These are phyloP conservation scores for Lasioglossum figueresi DNA, from an alignment of 2,888 invertebrate genomes.

Conservation along the genomic window DNA sequence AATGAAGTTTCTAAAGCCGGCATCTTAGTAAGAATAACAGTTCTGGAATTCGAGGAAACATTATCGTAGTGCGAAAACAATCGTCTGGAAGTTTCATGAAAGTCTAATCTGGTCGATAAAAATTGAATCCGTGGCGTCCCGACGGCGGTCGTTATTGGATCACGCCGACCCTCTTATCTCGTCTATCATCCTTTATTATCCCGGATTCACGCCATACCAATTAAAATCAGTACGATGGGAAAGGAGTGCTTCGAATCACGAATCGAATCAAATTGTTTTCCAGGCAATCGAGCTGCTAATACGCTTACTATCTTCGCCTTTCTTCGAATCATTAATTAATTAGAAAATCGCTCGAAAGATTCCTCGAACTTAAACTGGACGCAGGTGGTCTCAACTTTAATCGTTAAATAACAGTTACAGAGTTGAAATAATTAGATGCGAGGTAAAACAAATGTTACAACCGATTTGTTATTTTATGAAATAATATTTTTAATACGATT, in stretches of 20 bases:
- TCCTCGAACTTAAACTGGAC: not conserved
- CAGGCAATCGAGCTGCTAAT: slow-evolving; percentile 9
- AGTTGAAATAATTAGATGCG: not conserved
- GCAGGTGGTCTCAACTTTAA: not conserved
- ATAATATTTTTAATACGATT: not conserved
- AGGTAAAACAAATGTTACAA: not conserved
- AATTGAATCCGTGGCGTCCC: slow-evolving; percentile 47
- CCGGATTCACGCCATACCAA: slow-evolving; percentile 46
- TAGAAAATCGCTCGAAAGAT: too few species aligned
- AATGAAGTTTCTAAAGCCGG: not conserved
- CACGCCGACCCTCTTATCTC: slow-evolving; percentile 45
- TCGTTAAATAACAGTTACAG: not conserved
- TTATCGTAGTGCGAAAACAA: slow-evolving; percentile 52
- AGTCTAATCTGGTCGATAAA: slow-evolving; percentile 52
- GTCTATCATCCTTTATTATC: slow-evolving; percentile 49
- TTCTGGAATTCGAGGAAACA: slow-evolving; percentile 19
- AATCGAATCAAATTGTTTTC: slow-evolving; percentile 16
- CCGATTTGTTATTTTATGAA: not conserved
- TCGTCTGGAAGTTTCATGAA: slow-evolving; percentile 47
- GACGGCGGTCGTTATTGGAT: slow-evolving; percentile 51
- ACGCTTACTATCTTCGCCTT: not conserved
- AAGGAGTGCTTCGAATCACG: slow-evolving; percentile 4
- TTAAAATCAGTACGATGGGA: slow-evolving; percentile 44
- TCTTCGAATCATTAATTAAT: slow-evolving; percentile 6
- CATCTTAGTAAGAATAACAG: not conserved